Evolutionary conservation across 2,113 vertebrate species (phyloP).

Genomic region (Embiotoca jacksoni): DNA sequence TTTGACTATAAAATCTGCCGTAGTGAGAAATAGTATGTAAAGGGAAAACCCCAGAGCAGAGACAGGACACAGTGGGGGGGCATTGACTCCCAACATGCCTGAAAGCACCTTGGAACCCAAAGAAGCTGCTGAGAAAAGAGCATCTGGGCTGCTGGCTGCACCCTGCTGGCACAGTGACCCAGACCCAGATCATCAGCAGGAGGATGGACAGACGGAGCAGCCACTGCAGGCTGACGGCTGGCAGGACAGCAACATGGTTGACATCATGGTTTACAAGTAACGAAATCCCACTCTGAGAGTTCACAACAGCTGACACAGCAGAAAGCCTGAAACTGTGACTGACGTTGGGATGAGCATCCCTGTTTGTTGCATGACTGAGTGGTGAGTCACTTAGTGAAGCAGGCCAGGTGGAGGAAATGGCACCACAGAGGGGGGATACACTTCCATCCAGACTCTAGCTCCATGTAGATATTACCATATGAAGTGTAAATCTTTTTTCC

Average conservation of each 20-base stretch:
- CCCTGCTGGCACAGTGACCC: conserved; percentile 17
- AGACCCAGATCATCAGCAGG: background rate
- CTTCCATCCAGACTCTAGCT: conserved; percentile 70
- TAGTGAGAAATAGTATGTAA: background rate
- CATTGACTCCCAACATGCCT: background rate
- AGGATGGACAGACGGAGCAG: conserved; percentile 3
- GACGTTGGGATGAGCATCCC: conserved; percentile 52
- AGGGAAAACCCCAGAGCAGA: background rate
- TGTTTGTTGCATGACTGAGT: conserved; percentile 67
- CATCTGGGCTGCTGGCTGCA: background rate
- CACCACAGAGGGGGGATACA: conserved; percentile 52
- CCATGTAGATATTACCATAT: conserved; percentile 71
- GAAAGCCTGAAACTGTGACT: conserved; percentile 47
- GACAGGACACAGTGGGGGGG: background rate
- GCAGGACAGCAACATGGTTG: background rate
- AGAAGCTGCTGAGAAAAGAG: background rate
- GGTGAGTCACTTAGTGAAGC: conserved; percentile 70
- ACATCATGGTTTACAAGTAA: conserved; percentile 8
- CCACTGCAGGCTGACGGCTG: background rate
- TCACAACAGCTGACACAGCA: conserved; percentile 66
- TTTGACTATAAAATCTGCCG: background rate
- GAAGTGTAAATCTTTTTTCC: conserved; percentile 64
- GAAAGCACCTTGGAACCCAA: background rate
- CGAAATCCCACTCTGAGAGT: conserved; percentile 17
- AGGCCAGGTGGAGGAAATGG: conserved; percentile 69